Percentiles rank a stretch among this genome's conserved stretches.
phyloP scores from a whole-genome alignment of 2,888 invertebrate genomes.

The Thysanoteuthis rhombus region DNA sequence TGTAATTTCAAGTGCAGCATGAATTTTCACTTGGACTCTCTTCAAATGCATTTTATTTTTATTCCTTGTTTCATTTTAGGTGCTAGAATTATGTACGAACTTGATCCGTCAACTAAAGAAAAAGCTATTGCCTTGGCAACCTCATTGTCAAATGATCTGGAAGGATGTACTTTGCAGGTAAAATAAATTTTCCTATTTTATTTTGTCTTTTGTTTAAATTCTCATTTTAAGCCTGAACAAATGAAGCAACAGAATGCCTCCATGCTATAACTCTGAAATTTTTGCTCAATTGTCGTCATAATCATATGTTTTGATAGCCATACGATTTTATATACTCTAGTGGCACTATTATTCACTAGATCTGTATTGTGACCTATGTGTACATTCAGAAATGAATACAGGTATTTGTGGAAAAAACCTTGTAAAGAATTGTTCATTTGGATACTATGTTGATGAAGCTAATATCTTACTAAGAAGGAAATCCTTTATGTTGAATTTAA shows the following conservation, averaged over 20 bases:
- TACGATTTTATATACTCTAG: too few relatives aligned
- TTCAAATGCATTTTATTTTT: not conserved
- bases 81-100: slow-evolving; percentile 81
- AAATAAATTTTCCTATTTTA: slow-evolving; percentile 41
- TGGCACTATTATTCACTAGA: too few relatives aligned
- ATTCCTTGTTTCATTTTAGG: slow-evolving; percentile 46
- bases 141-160: slow-evolving; percentile 65
- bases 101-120: slow-evolving; percentile 77
- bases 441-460: too few relatives aligned
- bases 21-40: not conserved
- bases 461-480: too few relatives aligned
- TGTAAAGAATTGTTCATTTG: too few relatives aligned
- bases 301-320: too few relatives aligned
- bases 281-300: not conserved
- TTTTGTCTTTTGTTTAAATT: not conserved
- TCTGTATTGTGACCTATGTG: too few relatives aligned
- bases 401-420: too few relatives aligned
- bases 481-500: too few relatives aligned
- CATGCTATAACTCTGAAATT: too few relatives aligned
- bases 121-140: slow-evolving; percentile 74
- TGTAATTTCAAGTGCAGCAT: not conserved
- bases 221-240: too few relatives aligned
- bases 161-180: slow-evolving; percentile 72
- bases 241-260: not conserved
- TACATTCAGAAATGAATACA: too few relatives aligned